Conservation (phyloP, 2,888 invertebrate genomes). For the Xestoiulus laeticollis region DNA sequence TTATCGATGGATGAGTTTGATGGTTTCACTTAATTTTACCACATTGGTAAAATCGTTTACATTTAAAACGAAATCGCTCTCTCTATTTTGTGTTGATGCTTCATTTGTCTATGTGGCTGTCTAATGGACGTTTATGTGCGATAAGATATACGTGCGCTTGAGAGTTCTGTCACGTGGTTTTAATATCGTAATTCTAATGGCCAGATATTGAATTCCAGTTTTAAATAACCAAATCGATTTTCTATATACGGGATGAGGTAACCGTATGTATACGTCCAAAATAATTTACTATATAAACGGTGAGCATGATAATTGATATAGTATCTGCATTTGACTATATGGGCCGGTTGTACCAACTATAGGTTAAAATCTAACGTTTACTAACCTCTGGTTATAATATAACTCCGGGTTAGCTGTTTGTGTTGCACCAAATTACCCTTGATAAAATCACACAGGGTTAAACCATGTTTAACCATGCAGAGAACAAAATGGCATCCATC, state of each 20-base stretch:
- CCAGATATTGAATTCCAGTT: not conserved
- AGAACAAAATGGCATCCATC: no score
- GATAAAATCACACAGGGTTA: no score
- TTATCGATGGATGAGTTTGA: conserved; percentile 31
- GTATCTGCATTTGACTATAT: no score
- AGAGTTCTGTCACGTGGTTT: not conserved
- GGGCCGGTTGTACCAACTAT: no score
- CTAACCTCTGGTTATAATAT: no score
- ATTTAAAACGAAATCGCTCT: not conserved
- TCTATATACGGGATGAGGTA: not conserved
- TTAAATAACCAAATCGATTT: not conserved
- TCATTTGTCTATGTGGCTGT: not conserved
- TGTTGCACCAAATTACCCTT: no score
- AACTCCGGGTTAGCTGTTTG: no score
- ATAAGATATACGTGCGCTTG: not conserved
- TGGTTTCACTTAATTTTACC: conserved; percentile 43
- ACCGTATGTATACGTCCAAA: not conserved
- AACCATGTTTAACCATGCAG: no score
- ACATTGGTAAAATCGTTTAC: conserved; percentile 39
- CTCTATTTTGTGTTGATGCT: not conserved
- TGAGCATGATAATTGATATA: not conserved
- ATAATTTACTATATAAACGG: not conserved
- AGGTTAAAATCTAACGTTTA: no score
- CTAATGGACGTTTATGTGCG: not conserved
- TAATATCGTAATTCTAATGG: not conserved